Percentiles rank a stretch among this genome's conserved stretches.
Conservation (phyloP, 2,888 invertebrate genomes). For the Caenorhabditis panamensis region DNA sequence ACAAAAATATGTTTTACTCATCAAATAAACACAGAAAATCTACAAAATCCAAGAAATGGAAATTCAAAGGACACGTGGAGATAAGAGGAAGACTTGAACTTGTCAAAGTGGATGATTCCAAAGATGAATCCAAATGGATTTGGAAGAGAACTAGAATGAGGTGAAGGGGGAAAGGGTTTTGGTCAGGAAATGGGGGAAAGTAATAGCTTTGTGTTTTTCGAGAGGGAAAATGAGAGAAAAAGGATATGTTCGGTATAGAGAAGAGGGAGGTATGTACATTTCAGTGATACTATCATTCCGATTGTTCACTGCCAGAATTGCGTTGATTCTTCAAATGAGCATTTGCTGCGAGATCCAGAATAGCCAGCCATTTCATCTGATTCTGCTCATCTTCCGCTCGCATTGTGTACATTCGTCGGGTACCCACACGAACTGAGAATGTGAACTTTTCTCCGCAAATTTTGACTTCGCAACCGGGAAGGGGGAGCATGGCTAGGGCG, state of each 20-base stretch:
- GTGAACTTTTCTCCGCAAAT: slow-evolving; percentile 72
- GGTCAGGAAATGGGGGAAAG: neutral
- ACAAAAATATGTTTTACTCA: too few relatives aligned
- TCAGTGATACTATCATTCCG: too few relatives aligned
- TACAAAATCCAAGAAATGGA: neutral
- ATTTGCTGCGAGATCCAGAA: slow-evolving; percentile 78
- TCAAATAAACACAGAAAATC: neutral
- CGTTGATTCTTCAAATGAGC: slow-evolving; percentile 69
- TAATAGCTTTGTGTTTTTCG: slow-evolving; percentile 12
- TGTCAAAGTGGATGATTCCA: too few relatives aligned
- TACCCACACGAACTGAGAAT: slow-evolving; percentile 75
- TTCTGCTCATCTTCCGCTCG: slow-evolving; percentile 70
- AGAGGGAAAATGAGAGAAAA: too few relatives aligned
- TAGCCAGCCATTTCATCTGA: slow-evolving; percentile 80
- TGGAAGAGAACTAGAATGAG: neutral
- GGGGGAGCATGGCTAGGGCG: slow-evolving; percentile 79
- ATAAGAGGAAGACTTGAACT: neutral
- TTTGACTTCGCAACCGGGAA: slow-evolving; percentile 78
- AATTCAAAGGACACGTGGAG: neutral
- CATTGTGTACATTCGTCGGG: slow-evolving; percentile 75
- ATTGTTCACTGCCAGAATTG: slow-evolving; percentile 47
- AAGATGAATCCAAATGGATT: neutral
- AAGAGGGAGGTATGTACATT: too few relatives aligned
- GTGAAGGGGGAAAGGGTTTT: neutral
- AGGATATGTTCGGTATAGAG: too few relatives aligned